These are phyloP conservation scores for Ceriagrion tenellum DNA, from an alignment of 2,888 invertebrate species.

Conservation along the genomic window DNA sequence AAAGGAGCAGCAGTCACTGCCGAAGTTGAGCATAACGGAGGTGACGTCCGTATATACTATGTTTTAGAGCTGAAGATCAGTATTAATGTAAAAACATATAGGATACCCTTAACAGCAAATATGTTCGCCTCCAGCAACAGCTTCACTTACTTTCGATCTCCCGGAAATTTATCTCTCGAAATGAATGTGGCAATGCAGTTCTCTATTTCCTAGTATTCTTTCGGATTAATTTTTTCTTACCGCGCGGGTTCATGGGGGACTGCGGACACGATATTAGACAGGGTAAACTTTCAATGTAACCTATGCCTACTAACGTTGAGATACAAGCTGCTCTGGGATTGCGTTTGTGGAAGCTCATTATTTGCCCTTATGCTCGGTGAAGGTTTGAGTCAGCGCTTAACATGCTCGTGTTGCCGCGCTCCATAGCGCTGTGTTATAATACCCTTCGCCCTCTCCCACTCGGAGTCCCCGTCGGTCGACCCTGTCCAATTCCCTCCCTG, in stretches of 20 bases:
- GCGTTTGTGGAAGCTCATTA: not conserved
- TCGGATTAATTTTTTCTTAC: not conserved
- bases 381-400: not conserved
- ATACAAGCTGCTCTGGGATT: not conserved
- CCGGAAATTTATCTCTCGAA: no score
- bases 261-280: not conserved
- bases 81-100: no score
- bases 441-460: not conserved
- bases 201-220: no score
- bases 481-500: slow-evolving; percentile 1
- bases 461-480: not conserved
- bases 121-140: no score
- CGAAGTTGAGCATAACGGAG: no score
- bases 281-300: not conserved
- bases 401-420: not conserved
- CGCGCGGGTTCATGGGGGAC: not conserved
- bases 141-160: no score
- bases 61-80: no score
- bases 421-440: not conserved
- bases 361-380: not conserved
- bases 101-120: no score
- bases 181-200: no score
- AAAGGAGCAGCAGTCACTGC: no score
- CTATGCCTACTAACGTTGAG: not conserved
- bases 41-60: no score